These are phyloP conservation scores for Caenorhabditis japonica DNA, from an alignment of 2,888 invertebrate species.

Conservation along the genomic window DNA sequence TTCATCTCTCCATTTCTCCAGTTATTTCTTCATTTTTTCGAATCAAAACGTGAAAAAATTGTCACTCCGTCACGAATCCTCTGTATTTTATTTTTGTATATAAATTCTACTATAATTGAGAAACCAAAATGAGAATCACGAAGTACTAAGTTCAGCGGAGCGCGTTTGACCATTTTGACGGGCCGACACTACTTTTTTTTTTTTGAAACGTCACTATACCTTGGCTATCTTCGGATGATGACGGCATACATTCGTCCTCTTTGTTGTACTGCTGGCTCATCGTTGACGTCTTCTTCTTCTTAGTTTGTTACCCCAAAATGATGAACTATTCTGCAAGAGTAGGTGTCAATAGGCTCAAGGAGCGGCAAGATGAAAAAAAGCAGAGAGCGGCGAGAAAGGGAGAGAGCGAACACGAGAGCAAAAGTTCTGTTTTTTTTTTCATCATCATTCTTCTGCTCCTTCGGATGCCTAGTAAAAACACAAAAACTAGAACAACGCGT, in stretches of 20 bases:
- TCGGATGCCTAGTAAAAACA: conserved; percentile 54
- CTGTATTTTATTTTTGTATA: no score
- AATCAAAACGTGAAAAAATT: no score
- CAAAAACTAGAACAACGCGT: conserved; percentile 53
- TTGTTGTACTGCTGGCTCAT: conserved; percentile 15
- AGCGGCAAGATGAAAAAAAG: conserved; percentile 31
- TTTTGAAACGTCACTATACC: conserved; percentile 43
- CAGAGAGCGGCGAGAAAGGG: conserved; percentile 4
- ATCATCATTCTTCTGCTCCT: conserved; percentile 34
- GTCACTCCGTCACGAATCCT: no score
- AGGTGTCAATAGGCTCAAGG: conserved; percentile 8
- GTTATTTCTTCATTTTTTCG: no score
- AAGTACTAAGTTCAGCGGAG: no score
- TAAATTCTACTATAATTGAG: no score
- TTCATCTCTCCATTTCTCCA: no score
- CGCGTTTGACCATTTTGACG: no score
- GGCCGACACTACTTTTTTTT: no score
- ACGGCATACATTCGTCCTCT: conserved; percentile 45
- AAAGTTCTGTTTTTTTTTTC: conserved; percentile 26
- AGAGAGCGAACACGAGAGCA: conserved; percentile 7
- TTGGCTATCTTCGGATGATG: conserved; percentile 50
- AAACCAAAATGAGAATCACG: no score
- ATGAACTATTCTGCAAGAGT: conserved; percentile 45
- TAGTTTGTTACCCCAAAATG: conserved; percentile 41
- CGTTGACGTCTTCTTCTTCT: conserved; percentile 8